A percentile compares a stretch with the other conserved stretches of the same genome.
phyloP scores from a whole-genome alignment of 2,797 vertebrate genomes.

The Eulemur mongoz region DNA sequence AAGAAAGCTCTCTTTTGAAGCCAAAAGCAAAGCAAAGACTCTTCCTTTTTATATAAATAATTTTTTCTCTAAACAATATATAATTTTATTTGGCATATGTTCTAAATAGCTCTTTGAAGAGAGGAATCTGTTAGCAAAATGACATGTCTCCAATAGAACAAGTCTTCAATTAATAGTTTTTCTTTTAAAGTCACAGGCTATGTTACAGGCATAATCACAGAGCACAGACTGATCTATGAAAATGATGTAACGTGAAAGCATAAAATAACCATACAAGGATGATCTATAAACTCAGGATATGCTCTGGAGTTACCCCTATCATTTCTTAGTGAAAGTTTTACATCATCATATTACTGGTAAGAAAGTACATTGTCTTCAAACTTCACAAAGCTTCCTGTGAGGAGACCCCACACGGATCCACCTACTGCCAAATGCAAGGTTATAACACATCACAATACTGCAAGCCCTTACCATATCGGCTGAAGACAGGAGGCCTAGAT shows the following conservation, averaged over 20 bases:
- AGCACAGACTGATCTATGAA: neutral
- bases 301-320: neutral
- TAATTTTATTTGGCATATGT: neutral
- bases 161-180: neutral
- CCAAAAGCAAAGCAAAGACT: neutral
- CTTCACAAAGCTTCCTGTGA: neutral
- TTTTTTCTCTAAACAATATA: neutral
- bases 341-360: neutral
- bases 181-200: neutral
- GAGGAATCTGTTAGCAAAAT: neutral
- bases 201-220: neutral
- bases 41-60: neutral
- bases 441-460: neutral
- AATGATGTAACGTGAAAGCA: neutral
- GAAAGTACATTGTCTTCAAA: neutral
- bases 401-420: neutral
- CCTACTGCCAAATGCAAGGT: neutral
- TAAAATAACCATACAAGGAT: neutral
- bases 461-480: neutral
- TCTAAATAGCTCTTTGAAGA: neutral
- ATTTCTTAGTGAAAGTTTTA: neutral
- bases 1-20: neutral
- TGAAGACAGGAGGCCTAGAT: neutral
- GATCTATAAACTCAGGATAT: neutral
- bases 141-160: neutral